phyloP scores from a whole-genome alignment of 2,797 vertebrate species.

The Eleutherodactylus coqui region DNA sequence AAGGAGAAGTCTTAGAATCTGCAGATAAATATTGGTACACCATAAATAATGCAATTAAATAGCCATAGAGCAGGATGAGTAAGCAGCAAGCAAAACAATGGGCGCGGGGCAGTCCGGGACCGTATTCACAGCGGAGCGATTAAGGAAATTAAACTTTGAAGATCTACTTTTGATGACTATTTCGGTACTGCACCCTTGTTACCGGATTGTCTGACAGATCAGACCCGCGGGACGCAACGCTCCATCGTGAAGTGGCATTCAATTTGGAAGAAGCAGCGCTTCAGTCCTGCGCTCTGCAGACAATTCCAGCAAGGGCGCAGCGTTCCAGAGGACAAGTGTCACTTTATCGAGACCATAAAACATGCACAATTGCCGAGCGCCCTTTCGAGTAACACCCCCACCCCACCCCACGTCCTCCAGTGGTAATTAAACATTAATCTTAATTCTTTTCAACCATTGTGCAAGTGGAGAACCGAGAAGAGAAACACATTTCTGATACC shows the following conservation, averaged over 20 bases:
- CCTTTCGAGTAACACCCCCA: background rate
- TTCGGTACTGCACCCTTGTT: background rate
- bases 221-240: background rate
- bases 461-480: background rate
- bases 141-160: background rate
- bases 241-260: slow-evolving; percentile 20
- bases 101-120: background rate
- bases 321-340: slow-evolving; percentile 8
- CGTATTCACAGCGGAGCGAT: background rate
- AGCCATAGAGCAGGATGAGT: background rate
- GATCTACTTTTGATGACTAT: background rate
- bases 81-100: too few relatives aligned
- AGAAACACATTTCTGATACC: background rate
- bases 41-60: background rate
- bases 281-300: background rate
- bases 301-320: background rate
- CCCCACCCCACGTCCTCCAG: background rate
- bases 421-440: slow-evolving; percentile 39
- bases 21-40: background rate
- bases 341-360: slow-evolving; percentile 7
- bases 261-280: slow-evolving; percentile 2
- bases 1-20: background rate
- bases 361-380: background rate
- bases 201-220: background rate
- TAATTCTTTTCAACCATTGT: slow-evolving; percentile 6